Evolutionary conservation across 2,113 vertebrate species (phyloP).

Genomic region (Pampusana beccarii): DNA sequence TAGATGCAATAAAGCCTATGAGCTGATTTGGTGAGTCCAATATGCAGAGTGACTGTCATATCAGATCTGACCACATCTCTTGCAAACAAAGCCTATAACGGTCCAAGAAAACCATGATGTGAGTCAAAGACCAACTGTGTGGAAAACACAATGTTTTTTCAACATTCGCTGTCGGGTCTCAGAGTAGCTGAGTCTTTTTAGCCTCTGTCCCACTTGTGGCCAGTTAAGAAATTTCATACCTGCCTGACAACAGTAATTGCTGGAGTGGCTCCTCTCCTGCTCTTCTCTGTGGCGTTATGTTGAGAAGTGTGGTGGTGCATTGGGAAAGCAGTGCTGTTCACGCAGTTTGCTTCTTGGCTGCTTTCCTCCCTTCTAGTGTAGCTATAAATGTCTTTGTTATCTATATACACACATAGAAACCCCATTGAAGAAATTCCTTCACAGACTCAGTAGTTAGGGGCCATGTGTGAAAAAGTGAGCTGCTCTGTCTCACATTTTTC

Average conservation of each 20-base stretch:
- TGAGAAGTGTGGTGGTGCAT: background rate
- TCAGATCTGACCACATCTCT: background rate
- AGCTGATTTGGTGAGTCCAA: background rate
- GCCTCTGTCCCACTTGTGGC: background rate
- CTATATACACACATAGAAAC: background rate
- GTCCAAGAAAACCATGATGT: background rate
- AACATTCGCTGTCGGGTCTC: background rate
- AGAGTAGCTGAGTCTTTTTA: background rate
- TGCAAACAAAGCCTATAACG: background rate
- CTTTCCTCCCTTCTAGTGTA: background rate
- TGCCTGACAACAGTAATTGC: background rate
- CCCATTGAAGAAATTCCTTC: background rate
- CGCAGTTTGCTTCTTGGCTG: background rate
- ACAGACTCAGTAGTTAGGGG: background rate
- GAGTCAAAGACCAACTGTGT: background rate
- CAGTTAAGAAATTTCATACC: background rate
- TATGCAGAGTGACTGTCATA: background rate
- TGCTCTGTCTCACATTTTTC: background rate
- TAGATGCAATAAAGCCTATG: background rate
- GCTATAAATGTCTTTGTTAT: background rate
- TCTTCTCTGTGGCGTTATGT: background rate
- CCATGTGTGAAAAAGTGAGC: background rate
- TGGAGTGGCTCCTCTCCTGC: background rate
- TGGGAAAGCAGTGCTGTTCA: background rate
- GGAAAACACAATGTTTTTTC: background rate